These are phyloP conservation scores for Scopus umbretta DNA, from an alignment of 2,113 vertebrate species.

Conservation along the genomic window DNA sequence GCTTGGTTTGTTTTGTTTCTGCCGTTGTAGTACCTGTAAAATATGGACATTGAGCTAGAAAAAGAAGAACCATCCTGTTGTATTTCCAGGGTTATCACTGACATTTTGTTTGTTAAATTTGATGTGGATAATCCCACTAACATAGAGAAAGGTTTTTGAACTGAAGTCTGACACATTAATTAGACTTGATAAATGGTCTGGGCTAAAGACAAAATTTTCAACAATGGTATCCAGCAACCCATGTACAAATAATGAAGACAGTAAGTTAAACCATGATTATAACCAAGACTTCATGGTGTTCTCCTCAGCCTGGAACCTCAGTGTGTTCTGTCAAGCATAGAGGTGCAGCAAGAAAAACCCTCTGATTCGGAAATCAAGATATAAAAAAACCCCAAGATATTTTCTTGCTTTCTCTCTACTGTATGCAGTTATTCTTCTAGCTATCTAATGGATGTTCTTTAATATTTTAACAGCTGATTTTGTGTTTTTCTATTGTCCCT, in stretches of 20 bases:
- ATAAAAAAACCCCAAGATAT: no score
- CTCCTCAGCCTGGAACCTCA: neutral
- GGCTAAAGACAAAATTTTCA: conserved; percentile 28
- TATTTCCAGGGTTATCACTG: neutral
- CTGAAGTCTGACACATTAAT: conserved; percentile 29
- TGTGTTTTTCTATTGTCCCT: neutral
- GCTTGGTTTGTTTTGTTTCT: neutral
- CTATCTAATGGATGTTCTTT: neutral
- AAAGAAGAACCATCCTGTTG: neutral
- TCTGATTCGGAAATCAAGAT: neutral
- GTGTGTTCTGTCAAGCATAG: neutral
- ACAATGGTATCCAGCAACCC: neutral
- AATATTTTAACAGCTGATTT: neutral
- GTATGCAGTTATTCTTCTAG: neutral
- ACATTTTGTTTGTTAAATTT: neutral
- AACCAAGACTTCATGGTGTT: neutral
- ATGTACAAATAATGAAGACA: neutral
- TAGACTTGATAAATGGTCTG: conserved; percentile 50
- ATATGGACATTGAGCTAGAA: neutral
- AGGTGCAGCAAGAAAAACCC: neutral
- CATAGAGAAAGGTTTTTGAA: neutral
- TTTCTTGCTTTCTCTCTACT: neutral
- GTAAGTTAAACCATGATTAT: neutral
- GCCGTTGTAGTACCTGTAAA: neutral
- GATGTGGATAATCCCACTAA: neutral